A percentile compares a stretch with the other conserved stretches of the same genome.
Evolutionary conservation across 2,888 invertebrate species (phyloP).

Genomic region (Enchytraeus crypticus): DNA sequence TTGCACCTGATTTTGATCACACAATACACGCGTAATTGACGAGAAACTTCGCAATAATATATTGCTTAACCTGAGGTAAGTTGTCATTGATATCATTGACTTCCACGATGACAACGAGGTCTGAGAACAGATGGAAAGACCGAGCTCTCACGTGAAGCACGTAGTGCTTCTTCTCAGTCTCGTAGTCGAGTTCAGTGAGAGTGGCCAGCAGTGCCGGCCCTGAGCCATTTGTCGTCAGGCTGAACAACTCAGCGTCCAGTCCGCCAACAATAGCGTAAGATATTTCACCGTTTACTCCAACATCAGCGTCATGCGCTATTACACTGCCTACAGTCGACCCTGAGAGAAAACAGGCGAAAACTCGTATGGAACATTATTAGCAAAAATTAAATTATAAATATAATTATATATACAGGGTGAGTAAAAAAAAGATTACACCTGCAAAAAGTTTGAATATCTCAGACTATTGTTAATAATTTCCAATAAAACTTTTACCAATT

Average conservation of each 20-base stretch:
- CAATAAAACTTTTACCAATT: no score
- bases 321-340: constrained; percentile 77
- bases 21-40: no score
- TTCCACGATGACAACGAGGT: constrained; percentile 75
- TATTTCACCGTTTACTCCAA: constrained; percentile 82
- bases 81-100: constrained; percentile 91
- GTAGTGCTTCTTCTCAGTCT: constrained; percentile 81
- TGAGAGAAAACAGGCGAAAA: not conserved
- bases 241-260: constrained; percentile 67
- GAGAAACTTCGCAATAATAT: no score
- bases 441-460: no score
- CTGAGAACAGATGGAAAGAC: constrained; percentile 77
- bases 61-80: no score
- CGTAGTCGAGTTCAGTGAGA: constrained; percentile 86
- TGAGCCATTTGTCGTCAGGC: constrained; percentile 53
- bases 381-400: no score
- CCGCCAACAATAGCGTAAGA: constrained; percentile 79
- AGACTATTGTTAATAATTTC: no score
- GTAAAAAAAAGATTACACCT: no score
- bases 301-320: constrained; percentile 82
- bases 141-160: constrained; percentile 75
- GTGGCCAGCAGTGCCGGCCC: constrained; percentile 75
- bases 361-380: no score
- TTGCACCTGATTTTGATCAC: no score
- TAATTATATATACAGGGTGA: no score